A percentile compares a stretch with the other conserved stretches of the same genome.
Conservation (phyloP, 2,888 invertebrate species). For the Ophonus ardosiacus region DNA sequence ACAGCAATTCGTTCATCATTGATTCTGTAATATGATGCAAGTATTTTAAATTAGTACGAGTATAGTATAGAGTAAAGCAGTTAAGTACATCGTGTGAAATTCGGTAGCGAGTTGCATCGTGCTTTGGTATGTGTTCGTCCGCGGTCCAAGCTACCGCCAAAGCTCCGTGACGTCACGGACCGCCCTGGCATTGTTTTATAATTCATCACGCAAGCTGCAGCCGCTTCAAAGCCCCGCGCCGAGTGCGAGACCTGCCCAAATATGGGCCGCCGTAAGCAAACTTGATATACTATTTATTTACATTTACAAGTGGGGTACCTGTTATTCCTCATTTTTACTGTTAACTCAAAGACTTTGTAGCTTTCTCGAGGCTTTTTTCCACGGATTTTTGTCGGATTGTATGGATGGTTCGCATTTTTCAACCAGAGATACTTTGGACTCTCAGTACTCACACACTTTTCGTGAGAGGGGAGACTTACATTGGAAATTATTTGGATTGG, state of each 20-base stretch:
- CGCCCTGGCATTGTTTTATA: slow-evolving; percentile 62
- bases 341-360: slow-evolving; percentile 50
- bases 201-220: slow-evolving; percentile 56
- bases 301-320: slow-evolving; percentile 63
- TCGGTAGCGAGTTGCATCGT: too few species aligned
- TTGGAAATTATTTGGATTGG: too few species aligned
- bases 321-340: slow-evolving; percentile 64
- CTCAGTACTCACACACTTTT: too few species aligned
- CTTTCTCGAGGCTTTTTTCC: slow-evolving; percentile 54
- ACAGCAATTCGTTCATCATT: too few species aligned
- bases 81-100: too few species aligned
- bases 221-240: slow-evolving; percentile 15
- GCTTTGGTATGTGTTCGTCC: neutral
- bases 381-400: slow-evolving; percentile 54
- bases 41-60: too few species aligned
- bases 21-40: too few species aligned
- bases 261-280: slow-evolving; percentile 62
- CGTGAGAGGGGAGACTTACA: too few species aligned
- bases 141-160: neutral
- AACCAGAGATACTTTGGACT: neutral
- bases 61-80: too few species aligned
- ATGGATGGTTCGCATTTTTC: slow-evolving; percentile 34
- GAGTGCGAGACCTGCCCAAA: slow-evolving; percentile 57
- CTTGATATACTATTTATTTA: slow-evolving; percentile 64
- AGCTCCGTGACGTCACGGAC: slow-evolving; percentile 58